A percentile compares a stretch with the other conserved stretches of the same genome.
Conservation (phyloP, 2,113 vertebrate species). For the Amphilophus citrinellus region DNA sequence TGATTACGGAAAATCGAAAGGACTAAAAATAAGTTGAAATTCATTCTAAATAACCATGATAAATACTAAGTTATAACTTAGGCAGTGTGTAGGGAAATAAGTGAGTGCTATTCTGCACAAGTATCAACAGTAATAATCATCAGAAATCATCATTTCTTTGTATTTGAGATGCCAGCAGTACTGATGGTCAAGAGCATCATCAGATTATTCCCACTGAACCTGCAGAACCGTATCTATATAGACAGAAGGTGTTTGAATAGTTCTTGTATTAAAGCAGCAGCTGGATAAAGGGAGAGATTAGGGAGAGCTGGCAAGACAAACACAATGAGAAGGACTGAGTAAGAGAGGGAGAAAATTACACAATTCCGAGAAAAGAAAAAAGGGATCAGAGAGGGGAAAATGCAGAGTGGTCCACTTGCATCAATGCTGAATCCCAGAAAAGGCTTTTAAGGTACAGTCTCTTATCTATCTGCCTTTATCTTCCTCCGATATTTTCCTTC, state of each 20-base stretch:
- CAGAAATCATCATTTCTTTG: neutral
- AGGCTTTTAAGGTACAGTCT: conserved; percentile 60
- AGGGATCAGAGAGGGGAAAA: conserved; percentile 17
- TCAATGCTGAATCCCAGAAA: conserved; percentile 52
- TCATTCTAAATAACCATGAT: neutral
- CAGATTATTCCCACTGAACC: neutral
- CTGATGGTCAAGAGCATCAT: neutral
- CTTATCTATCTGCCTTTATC: conserved; percentile 19
- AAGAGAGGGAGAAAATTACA: conserved; percentile 10
- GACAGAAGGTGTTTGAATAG: neutral
- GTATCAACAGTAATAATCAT: neutral
- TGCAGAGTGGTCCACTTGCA: conserved; percentile 55
- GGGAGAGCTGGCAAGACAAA: conserved; percentile 12
- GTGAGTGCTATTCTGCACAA: neutral
- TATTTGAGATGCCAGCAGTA: neutral
- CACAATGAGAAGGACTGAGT: neutral
- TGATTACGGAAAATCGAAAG: neutral
- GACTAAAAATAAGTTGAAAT: neutral
- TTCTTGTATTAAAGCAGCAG: conserved; percentile 26
- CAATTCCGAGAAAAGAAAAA: neutral
- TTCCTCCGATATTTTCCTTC: neutral
- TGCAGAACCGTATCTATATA: neutral
- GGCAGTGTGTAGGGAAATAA: neutral
- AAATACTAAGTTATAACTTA: neutral
- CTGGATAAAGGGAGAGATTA: conserved; percentile 41